Evolutionary conservation across 1,140 invertebrate species (phyloP).

Genomic region (Diuraphis noxia): DNA sequence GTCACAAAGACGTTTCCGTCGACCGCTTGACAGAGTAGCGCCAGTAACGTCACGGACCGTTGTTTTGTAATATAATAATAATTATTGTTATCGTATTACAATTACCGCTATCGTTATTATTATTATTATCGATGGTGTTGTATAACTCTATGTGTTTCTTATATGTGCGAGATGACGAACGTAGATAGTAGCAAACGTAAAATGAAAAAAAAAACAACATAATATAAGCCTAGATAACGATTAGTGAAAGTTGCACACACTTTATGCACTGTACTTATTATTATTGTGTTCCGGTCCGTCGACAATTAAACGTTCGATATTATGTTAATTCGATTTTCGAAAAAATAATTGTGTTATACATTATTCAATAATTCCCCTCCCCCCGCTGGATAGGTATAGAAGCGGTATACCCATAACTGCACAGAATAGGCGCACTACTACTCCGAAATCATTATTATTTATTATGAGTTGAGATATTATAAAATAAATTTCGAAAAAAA

Average conservation of each 20-base stretch:
- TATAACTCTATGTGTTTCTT: neutral
- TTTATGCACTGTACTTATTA: neutral
- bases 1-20: too few species aligned
- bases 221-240: conserved; percentile 41
- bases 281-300: conserved; percentile 9
- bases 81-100: conserved; percentile 39
- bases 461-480: neutral
- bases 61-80: conserved; percentile 24
- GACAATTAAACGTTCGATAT: neutral
- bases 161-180: neutral
- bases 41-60: conserved; percentile 31
- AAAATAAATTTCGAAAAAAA: neutral
- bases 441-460: neutral
- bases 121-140: neutral
- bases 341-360: conserved; percentile 1
- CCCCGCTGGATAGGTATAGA: neutral
- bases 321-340: conserved; percentile 7
- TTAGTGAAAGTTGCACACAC: conserved; percentile 41
- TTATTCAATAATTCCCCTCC: neutral
- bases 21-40: neutral
- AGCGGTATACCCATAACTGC: neutral
- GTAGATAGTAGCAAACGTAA: conserved; percentile 20
- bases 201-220: neutral
- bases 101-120: neutral
- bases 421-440: too few species aligned